These are phyloP conservation scores for Zaprionus lachaisei DNA, from an alignment of 1,140 invertebrate species.

Conservation along the genomic window DNA sequence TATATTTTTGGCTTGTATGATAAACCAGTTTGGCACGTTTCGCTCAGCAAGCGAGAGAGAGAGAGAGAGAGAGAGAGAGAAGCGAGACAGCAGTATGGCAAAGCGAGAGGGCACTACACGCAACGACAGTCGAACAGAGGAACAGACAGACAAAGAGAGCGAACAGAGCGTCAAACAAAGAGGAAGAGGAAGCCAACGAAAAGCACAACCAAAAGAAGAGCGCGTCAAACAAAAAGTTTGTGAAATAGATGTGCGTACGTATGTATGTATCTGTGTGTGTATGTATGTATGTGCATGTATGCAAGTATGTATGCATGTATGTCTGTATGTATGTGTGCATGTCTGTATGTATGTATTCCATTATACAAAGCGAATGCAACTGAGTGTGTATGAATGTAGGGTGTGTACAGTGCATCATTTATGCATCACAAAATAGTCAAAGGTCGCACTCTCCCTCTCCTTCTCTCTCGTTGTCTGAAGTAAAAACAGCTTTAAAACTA, in stretches of 20 bases:
- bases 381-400: not conserved
- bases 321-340: not conserved
- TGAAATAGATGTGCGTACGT: not conserved
- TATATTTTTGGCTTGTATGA: slow-evolving; percentile 28
- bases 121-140: slow-evolving; percentile 20
- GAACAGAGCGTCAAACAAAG: slow-evolving; percentile 49
- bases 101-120: slow-evolving; percentile 32
- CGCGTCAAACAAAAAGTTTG: slow-evolving; percentile 55
- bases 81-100: slow-evolving; percentile 34
- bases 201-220: slow-evolving; percentile 27
- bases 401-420: not conserved
- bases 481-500: slow-evolving; percentile 30
- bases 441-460: not conserved
- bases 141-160: slow-evolving; percentile 77
- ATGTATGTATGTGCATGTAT: not conserved
- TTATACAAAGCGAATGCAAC: not conserved
- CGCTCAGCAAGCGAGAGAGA: slow-evolving; percentile 63
- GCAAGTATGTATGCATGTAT: not conserved
- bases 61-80: slow-evolving; percentile 39
- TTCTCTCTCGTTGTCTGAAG: not conserved
- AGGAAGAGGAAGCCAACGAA: slow-evolving; percentile 48
- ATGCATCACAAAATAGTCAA: slow-evolving; percentile 10
- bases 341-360: too few relatives aligned
- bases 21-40: slow-evolving; percentile 80
- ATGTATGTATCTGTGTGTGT: not conserved